Percentiles rank a stretch among this genome's conserved stretches.
Conservation (phyloP, 92 coral and sea anemone genomes). For the Zoanthus solanderi region DNA sequence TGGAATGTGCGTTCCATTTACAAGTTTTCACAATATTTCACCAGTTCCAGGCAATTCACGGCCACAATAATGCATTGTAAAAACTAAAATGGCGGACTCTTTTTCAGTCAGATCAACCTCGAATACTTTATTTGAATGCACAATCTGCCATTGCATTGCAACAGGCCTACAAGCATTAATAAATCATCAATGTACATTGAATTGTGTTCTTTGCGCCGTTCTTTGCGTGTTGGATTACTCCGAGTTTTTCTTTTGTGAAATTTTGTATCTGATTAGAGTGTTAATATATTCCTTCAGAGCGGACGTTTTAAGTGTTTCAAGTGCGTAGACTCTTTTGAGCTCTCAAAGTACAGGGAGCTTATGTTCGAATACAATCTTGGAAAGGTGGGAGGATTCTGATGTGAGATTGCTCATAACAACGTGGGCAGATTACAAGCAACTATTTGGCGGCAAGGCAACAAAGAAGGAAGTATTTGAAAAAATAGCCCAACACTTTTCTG, state of each 20-base stretch:
- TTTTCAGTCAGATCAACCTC: background rate
- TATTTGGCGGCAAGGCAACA: conserved; percentile 53
- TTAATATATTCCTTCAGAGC: background rate
- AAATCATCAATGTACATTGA: background rate
- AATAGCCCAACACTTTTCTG: conserved; percentile 45
- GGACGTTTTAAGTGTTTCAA: background rate
- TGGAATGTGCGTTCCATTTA: background rate
- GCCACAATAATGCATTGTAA: background rate
- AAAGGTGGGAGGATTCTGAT: conserved; percentile 47
- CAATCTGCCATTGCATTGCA: background rate
- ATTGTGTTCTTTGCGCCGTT: background rate
- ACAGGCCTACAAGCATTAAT: background rate
- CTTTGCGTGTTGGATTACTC: background rate
- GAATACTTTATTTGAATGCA: background rate
- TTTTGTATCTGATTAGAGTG: background rate
- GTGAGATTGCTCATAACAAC: conserved; percentile 42
- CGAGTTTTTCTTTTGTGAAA: background rate
- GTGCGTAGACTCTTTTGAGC: background rate
- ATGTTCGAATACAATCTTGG: conserved; percentile 5
- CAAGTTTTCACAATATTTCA: background rate
- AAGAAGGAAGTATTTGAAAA: conserved; percentile 62
- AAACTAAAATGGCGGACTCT: background rate
- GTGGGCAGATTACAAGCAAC: conserved; percentile 50
- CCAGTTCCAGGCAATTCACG: background rate
- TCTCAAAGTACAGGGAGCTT: background rate